Evolutionary conservation across 2,797 vertebrate species (phyloP), one percentile per base, ranked within the genome.

Genomic region (Hydrolagus colliei): DNA sequence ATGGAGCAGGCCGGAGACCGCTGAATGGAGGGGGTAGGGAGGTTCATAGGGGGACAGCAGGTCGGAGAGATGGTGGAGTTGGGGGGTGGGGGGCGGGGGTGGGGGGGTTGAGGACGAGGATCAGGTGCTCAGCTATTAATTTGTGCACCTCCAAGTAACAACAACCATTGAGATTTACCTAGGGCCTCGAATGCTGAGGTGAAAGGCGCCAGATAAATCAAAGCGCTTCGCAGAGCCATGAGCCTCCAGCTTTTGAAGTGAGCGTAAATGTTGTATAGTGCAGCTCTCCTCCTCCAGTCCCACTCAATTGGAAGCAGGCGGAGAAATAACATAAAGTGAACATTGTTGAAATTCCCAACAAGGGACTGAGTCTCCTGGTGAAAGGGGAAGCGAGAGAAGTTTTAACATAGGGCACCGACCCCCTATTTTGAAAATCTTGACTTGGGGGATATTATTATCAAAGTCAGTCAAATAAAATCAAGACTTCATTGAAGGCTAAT

Each of bases 391-490:
- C 32, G 18, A 68, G 41, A 35, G 65, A 80, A 22, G 78, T 35
- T 80, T 67, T 63, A 65, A 80, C 35, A 18, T 63, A 65, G 62
- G 62, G 79, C 10, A 14, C 35, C 35, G 16, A 35, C 18, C 68
- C 14, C 9, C 68, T 82, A 82, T 82, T 82, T 82, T 68, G 63
- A 52, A 52, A 52, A 52, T 52, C 41, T 52, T 52, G 41, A 52
- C 41, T 52, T 20, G 32, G 9, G 11, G 79, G 67, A 67, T 82
- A 68, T 41, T 82, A 82, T 68, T 82, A 82, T 82, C 79, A 41
- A 68, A 82, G 63, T 67, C 65, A 82, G 79, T 82, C 79, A 82
- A 82, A 68, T 35, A 82, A 82, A 82, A 65, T 82, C 79, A 82
- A 68, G 68, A 82, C n/a, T 82, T 82, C 68, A 41, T 68, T 68